Evolutionary conservation across 1,140 invertebrate species (phyloP).

Genomic region (Pseudomyrmex gracilis): DNA sequence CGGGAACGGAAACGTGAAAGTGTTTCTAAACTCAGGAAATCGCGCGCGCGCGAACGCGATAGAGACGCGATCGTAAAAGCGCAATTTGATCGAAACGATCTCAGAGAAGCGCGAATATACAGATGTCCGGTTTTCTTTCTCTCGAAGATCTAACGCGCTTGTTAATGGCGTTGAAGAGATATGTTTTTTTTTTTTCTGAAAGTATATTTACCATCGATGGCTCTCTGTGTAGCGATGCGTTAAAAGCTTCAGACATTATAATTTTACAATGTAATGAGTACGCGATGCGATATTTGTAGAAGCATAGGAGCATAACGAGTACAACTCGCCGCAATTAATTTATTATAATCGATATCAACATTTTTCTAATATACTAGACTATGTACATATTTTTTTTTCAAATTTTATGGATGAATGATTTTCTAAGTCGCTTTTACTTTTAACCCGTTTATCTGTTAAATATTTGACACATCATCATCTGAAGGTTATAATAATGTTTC

Average conservation of each 20-base stretch:
- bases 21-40: constrained; percentile 34
- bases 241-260: constrained; percentile 1
- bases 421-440: constrained; percentile 42
- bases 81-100: constrained; percentile 14
- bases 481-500: no score
- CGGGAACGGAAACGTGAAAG: constrained; percentile 34
- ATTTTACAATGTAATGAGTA: constrained; percentile 5
- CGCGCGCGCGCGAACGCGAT: background rate
- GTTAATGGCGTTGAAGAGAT: constrained; percentile 10
- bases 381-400: background rate
- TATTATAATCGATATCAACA: background rate
- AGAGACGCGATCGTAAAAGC: background rate
- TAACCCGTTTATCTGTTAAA: background rate
- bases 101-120: background rate
- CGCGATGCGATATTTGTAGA: background rate
- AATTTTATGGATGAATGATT: constrained; percentile 14
- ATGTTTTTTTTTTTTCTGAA: constrained; percentile 35
- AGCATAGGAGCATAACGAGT: background rate
- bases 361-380: constrained; percentile 5
- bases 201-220: constrained; percentile 16
- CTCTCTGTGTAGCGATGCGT: constrained; percentile 23
- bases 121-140: background rate
- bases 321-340: constrained; percentile 12
- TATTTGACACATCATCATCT: no score
- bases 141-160: background rate